Evolutionary conservation across 2,113 vertebrate genomes (phyloP), one percentile per base, ranked within the genome.

Genomic region (Paracanthobrama guichenoti): DNA sequence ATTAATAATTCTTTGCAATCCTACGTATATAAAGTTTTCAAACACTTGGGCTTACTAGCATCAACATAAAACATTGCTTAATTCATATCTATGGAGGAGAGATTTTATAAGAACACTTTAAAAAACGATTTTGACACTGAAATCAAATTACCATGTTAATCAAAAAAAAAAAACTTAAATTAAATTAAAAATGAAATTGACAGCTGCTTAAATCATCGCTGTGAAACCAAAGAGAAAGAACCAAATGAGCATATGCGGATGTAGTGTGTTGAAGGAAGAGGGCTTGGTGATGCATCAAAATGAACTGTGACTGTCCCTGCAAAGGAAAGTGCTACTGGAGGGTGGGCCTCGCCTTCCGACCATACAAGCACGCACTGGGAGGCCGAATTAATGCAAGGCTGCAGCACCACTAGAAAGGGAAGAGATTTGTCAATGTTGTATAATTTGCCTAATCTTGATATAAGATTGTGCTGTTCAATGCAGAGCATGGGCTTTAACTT

Each of bases 361-460:
- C 5, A 26, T 35, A 2, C 50, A 67, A 28, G 16, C 42, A 11
- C 82, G 22, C 82, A 71, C 48, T 78, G 62, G 85, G 85, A 82
- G 82, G 77, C 55, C 42, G 16, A 81, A 88, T 85, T 24, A 84
- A 81, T 77, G 60, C 81, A 73, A 42, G 46, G 55, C 55, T 62
- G 59, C 78, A 69, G 59, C 69, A 76, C 50, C 13, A 46, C 46
- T 66, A 74, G 59, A 79, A 73, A 76, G 60, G 16, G 48, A 79
- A 79, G 13, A 75, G 71, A 64, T 78, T 64, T 64, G 46, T 82
- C 64, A 82, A 83, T 35, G 78, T 18, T 69, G 66, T 57, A 24
- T 81, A 60, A 74, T 64, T 53, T 72, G 39, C 67, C 60, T 71
- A 82, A 71, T 80, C 79, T 50, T 80, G 42, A 80, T 48, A 79